Evolutionary conservation across 2,797 vertebrate genomes (phyloP), one percentile per base, ranked within the genome.

Genomic region (Galago senegalensis): DNA sequence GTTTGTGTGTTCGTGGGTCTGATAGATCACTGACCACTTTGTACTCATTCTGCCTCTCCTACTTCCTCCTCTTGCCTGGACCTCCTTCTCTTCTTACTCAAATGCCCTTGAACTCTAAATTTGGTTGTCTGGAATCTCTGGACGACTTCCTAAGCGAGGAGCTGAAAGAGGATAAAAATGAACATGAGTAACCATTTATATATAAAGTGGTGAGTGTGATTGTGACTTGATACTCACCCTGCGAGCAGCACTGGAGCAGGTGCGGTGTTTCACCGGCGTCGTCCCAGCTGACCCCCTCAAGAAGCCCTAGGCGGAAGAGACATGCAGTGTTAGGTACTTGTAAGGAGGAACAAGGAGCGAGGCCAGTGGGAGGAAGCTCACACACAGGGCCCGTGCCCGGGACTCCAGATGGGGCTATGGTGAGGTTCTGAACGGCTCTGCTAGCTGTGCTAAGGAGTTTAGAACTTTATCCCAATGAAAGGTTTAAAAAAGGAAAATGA

Each of bases 81-180:
- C 46, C 10, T 89, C 40, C 81, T 53, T 65, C 31, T 73, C 11
- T 20, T 83, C 70, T 63, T 56, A 53, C 14, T 61, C 37, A 92
- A 18, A 92, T 70, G 43, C 16, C 27, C 46, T 72, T 56, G 79
- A 46, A 69, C 34, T 93, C 69, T 86, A 31, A 60, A 83, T 89
- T 63, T 80, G 31, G 25, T 75, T 83, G 13, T 21, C 91, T 21
- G 75, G 34, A 91, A 37, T 84, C 49, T 90, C 37, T 85, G 27
- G 43, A 79, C 21, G 82, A 20, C 17, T 87, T 82, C 4, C 46
- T 91, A 89, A 76, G 46, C 27, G 14, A 89, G 29, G 63, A 79
- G 8, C 13, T 80, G 27, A 70, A 93, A 53, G 29, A 63, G 14
- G 11, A 73, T 70, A 69, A 81, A 80, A 84, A 77, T 67, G 75